Evolutionary conservation across 1,140 invertebrate genomes (phyloP).

Genomic region (Tetraneura akinire): DNA sequence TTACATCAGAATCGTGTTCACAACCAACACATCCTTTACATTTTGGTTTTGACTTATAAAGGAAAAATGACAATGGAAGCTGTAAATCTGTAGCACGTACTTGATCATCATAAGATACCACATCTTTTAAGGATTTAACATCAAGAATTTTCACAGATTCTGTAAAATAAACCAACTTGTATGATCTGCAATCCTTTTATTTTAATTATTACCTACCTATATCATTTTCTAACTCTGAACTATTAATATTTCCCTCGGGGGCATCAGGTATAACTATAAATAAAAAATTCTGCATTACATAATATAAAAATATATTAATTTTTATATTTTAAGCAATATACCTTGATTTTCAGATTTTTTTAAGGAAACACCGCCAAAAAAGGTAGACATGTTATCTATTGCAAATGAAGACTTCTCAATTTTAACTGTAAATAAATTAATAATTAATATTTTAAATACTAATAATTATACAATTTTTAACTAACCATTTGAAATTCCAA

Average conservation of each 20-base stretch:
- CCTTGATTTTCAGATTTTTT: constrained; percentile 9
- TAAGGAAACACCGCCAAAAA: neutral
- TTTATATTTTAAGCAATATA: neutral
- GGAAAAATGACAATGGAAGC: constrained; percentile 37
- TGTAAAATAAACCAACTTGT: neutral
- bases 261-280: neutral
- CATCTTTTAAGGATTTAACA: constrained; percentile 23
- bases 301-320: constrained; percentile 7
- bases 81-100: constrained; percentile 32
- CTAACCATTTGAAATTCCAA: constrained; percentile 15
- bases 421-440: neutral
- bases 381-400: neutral
- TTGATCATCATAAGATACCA: constrained; percentile 24
- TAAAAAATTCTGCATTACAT: neutral
- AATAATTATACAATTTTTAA: neutral
- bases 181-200: neutral
- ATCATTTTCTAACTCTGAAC: neutral
- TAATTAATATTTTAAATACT: neutral
- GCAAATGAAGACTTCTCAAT: constrained; percentile 18
- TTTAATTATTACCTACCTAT: neutral
- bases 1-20: constrained; percentile 46
- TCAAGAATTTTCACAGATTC: neutral
- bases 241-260: neutral
- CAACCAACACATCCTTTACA: constrained; percentile 48
- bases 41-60: constrained; percentile 38